Evolutionary conservation across 2,888 invertebrate species (phyloP).

Genomic region (Tetramorium bicarinatum): DNA sequence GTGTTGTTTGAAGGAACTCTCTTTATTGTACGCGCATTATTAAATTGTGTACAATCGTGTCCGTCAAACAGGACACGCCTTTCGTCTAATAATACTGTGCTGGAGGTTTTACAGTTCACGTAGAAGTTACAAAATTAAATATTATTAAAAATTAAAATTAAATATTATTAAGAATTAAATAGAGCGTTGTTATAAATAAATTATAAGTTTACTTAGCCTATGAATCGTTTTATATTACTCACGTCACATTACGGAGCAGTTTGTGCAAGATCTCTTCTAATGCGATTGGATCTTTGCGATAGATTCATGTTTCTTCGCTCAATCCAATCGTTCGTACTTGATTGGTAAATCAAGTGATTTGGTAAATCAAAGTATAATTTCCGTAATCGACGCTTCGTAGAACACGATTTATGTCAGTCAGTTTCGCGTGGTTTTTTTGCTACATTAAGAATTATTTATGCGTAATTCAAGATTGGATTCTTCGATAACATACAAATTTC

Average conservation of each 20-base stretch:
- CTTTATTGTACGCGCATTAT: conserved; percentile 82
- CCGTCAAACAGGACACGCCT: conserved; percentile 61
- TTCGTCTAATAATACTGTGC: conserved; percentile 85
- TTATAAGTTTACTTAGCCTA: conserved; percentile 80
- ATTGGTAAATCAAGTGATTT: not conserved
- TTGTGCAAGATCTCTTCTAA: conserved; percentile 7
- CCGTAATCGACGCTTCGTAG: conserved; percentile 20
- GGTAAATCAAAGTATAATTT: conserved; percentile 18
- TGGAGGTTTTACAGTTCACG: conserved; percentile 81
- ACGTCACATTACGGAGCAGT: conserved; percentile 46
- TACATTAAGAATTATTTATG: conserved; percentile 1
- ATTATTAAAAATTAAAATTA: conserved; percentile 80
- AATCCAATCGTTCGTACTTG: not conserved
- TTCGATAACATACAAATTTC: conserved; percentile 16
- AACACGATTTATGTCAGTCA: conserved; percentile 23
- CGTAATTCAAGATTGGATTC: not conserved
- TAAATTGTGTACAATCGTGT: conserved; percentile 76
- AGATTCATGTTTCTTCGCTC: not conserved
- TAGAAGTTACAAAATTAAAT: conserved; percentile 77
- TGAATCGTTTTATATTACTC: conserved; percentile 71
- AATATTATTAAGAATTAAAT: conserved; percentile 80
- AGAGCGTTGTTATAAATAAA: conserved; percentile 82
- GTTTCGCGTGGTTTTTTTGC: not conserved
- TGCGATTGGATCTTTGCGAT: conserved; percentile 10
- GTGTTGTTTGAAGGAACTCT: conserved; percentile 83